Evolutionary conservation across 37 sponge, comb jelly and placozoan genomes (phyloP).

Genomic region (Diacarnus erythraeanus): DNA sequence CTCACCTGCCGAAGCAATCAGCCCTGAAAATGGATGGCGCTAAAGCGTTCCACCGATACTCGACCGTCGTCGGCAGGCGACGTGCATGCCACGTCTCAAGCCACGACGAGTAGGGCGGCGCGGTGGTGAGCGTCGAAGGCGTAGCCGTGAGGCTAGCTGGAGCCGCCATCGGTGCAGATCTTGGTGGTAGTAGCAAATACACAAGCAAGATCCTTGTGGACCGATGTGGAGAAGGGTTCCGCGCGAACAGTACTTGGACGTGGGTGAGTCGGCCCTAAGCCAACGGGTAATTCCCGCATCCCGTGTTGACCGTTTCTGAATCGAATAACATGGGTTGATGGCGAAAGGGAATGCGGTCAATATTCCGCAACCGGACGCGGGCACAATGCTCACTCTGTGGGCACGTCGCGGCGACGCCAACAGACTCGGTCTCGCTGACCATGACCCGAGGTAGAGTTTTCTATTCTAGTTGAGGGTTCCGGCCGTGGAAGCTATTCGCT

Average conservation of each 20-base stretch:
- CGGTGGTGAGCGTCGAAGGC: constrained; percentile 63
- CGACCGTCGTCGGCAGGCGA: constrained; percentile 59
- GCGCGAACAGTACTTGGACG: constrained; percentile 83
- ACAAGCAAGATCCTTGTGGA: constrained; percentile 81
- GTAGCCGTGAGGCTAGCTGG: constrained; percentile 70
- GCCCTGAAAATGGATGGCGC: constrained; percentile 93
- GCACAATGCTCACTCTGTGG: constrained; percentile 18
- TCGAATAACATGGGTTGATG: constrained; percentile 26
- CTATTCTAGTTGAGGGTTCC: constrained; percentile 64
- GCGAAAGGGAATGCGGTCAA: constrained; percentile 84
- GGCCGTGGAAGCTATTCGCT: constrained; percentile 71
- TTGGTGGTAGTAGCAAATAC: constrained; percentile 93
- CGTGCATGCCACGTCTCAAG: no score
- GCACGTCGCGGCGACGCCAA: constrained; percentile 44
- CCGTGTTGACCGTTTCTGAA: constrained; percentile 8
- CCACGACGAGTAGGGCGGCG: constrained; percentile 73
- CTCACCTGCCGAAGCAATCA: constrained; percentile 90
- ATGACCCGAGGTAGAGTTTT: constrained; percentile 74
- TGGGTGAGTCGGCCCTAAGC: constrained; percentile 86
- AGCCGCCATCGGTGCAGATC: constrained; percentile 81
- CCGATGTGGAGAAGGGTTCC: constrained; percentile 88
- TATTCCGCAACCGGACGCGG: constrained; percentile 79
- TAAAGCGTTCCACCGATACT: constrained; percentile 77
- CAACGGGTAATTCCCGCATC: constrained; percentile 48
- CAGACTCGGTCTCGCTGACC: constrained; percentile 63